Evolutionary conservation across 1,140 invertebrate genomes (phyloP), one percentile per base, ranked within the genome.

Genomic region (Agrilus planipennis): DNA sequence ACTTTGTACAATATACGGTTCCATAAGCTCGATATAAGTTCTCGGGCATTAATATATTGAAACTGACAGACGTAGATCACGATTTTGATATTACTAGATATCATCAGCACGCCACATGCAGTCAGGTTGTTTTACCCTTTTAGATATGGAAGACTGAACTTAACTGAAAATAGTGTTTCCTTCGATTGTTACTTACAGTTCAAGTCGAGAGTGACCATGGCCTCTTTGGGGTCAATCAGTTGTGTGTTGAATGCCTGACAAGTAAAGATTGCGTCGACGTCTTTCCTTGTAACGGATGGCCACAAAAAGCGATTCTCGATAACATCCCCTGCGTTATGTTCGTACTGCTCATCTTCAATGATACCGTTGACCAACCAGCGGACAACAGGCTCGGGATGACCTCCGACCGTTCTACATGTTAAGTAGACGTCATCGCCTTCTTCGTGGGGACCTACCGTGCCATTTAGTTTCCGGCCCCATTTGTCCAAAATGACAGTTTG

Each of bases 161-260:
- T 39, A 28, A 39, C 16, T 5, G 5, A 14, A 31, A 30, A 31
- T 25, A 52, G 55, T n/a, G n/a, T n/a, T n/a, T n/a, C n/a, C n/a
- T n/a, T n/a, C n/a, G n/a, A 31, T 25, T 51, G 55, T 15, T 14
- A 83, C 84, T 89, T 68, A 90, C 87, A 64, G 59, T 81, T 79
- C 59, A 90, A 75, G 56, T 89, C 84, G 28, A 91, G 64, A 16
- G 77, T 69, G 37, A 89, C 73, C 12, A 77, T 76, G 2, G 78
- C 73, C 57, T 81, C 77, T 54, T 77, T 80, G 7, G 84, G 77
- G 50, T 79, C 76, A 19, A 81, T 78, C 17, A 89, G 72, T 49
- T 77, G 71, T 5, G 84, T 89, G 61, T 91, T 91, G 46, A 76
- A 69, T 9, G 87, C 84, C 57, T 84, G 79, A 58, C 86, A 91